Evolutionary conservation across 2,113 vertebrate genomes (phyloP).

Genomic region (Desmodus rotundus): DNA sequence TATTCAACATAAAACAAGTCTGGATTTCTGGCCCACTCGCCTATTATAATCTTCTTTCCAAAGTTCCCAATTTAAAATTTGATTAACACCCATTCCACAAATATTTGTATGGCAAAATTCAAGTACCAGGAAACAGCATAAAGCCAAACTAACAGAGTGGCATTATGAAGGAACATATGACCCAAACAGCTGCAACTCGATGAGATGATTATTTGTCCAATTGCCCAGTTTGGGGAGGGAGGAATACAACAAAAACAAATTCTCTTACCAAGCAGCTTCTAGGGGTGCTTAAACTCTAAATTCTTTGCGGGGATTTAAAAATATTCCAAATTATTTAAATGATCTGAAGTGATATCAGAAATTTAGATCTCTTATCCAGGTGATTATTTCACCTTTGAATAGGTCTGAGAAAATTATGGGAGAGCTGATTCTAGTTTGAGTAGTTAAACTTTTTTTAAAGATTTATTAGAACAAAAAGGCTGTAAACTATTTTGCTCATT

Average conservation of each 20-base stretch:
- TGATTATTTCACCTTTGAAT: conserved; percentile 29
- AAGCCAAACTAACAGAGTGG: conserved; percentile 63
- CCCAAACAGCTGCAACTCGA: conserved; percentile 57
- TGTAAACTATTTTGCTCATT: neutral
- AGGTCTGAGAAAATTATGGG: neutral
- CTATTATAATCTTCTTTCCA: conserved; percentile 56
- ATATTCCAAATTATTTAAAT: neutral
- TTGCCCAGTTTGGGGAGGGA: neutral
- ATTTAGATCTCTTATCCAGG: conserved; percentile 56
- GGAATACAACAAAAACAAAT: neutral
- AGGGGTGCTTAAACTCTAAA: conserved; percentile 49
- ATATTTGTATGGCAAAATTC: conserved; percentile 62
- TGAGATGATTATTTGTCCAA: conserved; percentile 69
- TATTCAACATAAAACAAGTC: conserved; percentile 38
- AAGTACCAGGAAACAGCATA: conserved; percentile 47
- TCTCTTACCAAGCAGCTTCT: conserved; percentile 3
- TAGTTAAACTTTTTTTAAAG: conserved; percentile 3
- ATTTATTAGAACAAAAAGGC: neutral
- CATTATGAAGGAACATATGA: conserved; percentile 46
- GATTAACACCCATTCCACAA: conserved; percentile 60
- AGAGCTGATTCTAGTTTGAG: conserved; percentile 35
- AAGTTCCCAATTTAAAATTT: conserved; percentile 58
- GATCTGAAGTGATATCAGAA: neutral
- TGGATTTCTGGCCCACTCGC: conserved; percentile 7
- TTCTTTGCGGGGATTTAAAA: conserved; percentile 58